Evolutionary conservation across 2,797 vertebrate genomes (phyloP).

Genomic region (Sternotherus odoratus): DNA sequence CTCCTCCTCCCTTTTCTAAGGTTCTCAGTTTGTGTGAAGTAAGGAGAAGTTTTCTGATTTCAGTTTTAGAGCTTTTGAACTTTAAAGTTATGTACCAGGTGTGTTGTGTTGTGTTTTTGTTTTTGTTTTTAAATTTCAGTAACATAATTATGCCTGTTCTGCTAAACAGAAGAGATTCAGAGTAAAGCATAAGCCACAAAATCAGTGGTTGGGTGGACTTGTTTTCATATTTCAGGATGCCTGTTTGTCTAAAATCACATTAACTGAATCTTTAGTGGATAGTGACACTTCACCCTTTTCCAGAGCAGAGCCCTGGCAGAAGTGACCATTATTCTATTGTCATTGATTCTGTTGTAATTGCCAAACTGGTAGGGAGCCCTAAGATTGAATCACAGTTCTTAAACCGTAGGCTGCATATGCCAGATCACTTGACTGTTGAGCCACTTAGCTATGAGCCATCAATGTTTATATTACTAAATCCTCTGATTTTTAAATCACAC

Average conservation of each 20-base stretch:
- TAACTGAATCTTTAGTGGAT: background rate
- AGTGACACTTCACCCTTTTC: background rate
- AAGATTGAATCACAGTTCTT: background rate
- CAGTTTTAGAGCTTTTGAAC: accelerated
- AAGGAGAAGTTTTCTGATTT: background rate
- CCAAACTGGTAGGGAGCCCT: background rate
- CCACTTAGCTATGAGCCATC: background rate
- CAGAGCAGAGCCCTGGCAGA: background rate
- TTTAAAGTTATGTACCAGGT: background rate
- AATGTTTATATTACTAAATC: background rate
- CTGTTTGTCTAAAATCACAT: background rate
- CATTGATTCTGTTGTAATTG: background rate
- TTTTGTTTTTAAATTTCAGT: background rate
- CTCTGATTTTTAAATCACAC: background rate
- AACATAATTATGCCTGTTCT: background rate
- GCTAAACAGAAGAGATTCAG: background rate
- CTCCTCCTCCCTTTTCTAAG: background rate
- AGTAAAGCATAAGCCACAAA: background rate
- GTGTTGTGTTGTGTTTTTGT: background rate
- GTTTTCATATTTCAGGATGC: background rate
- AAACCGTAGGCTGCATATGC: background rate
- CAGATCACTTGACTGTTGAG: background rate
- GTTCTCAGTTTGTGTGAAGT: background rate
- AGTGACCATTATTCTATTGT: background rate
- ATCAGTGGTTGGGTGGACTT: background rate